Evolutionary conservation across 2,888 invertebrate species (phyloP).

Genomic region (Tipula confusa): DNA sequence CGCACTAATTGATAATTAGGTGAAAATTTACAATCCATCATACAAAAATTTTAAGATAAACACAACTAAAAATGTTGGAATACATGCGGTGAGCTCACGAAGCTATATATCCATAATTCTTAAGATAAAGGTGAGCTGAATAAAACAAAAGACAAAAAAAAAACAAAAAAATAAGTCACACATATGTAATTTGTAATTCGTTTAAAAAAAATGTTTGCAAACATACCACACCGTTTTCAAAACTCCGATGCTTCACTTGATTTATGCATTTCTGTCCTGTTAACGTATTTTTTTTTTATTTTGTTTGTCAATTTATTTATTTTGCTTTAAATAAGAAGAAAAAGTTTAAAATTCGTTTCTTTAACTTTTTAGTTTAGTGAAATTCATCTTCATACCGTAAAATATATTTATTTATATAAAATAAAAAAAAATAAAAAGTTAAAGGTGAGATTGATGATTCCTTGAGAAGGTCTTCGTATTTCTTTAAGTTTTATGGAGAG

Average conservation of each 20-base stretch:
- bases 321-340: neutral
- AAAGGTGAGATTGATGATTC: constrained; percentile 25
- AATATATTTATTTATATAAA: neutral
- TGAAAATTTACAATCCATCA: neutral
- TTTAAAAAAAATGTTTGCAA: neutral
- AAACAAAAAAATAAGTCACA: neutral
- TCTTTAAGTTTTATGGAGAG: neutral
- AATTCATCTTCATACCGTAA: neutral
- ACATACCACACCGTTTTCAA: neutral
- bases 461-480: constrained; percentile 12
- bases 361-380: neutral
- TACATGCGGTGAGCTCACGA: neutral
- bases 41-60: neutral
- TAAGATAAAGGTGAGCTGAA: constrained; percentile 20
- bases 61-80: neutral
- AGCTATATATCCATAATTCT: neutral
- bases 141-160: neutral
- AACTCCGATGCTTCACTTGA: neutral
- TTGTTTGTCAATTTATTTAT: constrained; percentile 14
- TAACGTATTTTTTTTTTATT: neutral
- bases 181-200: constrained; percentile 1
- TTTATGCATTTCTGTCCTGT: constrained; percentile 25
- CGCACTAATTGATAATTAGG: neutral
- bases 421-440: neutral
- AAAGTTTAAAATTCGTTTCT: neutral